These are phyloP conservation scores for Himalopsyche japonica DNA, from an alignment of 2,888 invertebrate species.

Conservation along the genomic window DNA sequence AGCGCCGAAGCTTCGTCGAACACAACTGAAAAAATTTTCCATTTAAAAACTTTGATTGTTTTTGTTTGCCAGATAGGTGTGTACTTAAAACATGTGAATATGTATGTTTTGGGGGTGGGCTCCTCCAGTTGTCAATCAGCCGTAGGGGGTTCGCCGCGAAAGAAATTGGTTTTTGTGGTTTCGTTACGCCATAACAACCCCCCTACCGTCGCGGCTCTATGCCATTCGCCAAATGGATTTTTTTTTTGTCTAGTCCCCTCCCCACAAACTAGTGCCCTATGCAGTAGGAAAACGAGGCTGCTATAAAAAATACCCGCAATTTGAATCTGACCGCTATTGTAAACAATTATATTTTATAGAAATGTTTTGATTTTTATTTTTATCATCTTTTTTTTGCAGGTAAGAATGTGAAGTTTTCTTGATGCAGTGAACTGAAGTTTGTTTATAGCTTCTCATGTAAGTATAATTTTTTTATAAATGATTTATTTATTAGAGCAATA, in stretches of 20 bases:
- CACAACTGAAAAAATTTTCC: background rate
- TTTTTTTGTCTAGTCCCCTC: background rate
- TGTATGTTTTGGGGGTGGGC: background rate
- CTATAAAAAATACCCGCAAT: too few species aligned
- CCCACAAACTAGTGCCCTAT: too few species aligned
- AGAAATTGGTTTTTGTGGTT: background rate
- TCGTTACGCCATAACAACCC: background rate
- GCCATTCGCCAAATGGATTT: background rate
- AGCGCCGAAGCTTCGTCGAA: background rate
- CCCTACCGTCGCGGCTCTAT: background rate
- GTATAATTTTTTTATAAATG: too few species aligned
- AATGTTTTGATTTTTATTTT: too few species aligned
- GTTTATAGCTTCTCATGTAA: too few species aligned
- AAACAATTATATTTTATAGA: too few species aligned
- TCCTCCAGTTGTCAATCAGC: background rate
- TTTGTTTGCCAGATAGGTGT: background rate
- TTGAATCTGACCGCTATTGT: too few species aligned
- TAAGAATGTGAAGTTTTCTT: too few species aligned
- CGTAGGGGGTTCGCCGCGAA: background rate
- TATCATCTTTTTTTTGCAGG: too few species aligned
- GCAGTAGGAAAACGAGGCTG: too few species aligned
- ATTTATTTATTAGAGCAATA: too few species aligned
- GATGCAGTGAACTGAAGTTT: too few species aligned
- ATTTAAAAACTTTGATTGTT: background rate
- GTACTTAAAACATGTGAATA: background rate